These are phyloP conservation scores for Macrosteles quadrilineatus DNA, from an alignment of 1,140 invertebrate genomes.

Conservation along the genomic window DNA sequence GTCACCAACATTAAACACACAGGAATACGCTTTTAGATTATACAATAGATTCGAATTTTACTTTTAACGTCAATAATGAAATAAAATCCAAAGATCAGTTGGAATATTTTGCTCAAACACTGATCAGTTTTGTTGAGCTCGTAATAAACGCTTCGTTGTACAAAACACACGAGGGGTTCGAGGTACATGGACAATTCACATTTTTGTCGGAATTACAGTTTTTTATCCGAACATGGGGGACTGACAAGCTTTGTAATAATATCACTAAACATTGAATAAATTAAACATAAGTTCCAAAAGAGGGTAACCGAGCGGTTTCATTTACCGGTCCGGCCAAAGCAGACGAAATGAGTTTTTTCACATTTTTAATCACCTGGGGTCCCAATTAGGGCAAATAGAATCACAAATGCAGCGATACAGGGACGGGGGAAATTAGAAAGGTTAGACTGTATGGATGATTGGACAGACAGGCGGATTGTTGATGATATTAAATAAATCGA, in stretches of 20 bases:
- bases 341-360: conserved; percentile 16
- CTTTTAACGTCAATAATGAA: too few species aligned
- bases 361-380: conserved; percentile 20
- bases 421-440: conserved; percentile 3
- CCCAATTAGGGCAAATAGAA: conserved; percentile 23
- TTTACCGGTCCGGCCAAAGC: not conserved
- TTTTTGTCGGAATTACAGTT: conserved; percentile 16
- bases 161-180: too few species aligned
- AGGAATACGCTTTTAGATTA: too few species aligned
- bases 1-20: too few species aligned
- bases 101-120: too few species aligned
- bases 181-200: conserved; percentile 12
- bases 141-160: too few species aligned
- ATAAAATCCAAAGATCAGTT: too few species aligned
- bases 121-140: too few species aligned
- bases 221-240: not conserved
- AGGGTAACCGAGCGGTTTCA: not conserved
- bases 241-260: not conserved
- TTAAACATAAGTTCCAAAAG: conserved; percentile 10
- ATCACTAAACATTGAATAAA: conserved; percentile 20
- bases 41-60: too few species aligned
- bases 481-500: not conserved
- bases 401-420: not conserved
- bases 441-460: not conserved
- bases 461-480: not conserved